Evolutionary conservation across 2,888 invertebrate genomes (phyloP).

Genomic region (Melangyna quadrimaculata): DNA sequence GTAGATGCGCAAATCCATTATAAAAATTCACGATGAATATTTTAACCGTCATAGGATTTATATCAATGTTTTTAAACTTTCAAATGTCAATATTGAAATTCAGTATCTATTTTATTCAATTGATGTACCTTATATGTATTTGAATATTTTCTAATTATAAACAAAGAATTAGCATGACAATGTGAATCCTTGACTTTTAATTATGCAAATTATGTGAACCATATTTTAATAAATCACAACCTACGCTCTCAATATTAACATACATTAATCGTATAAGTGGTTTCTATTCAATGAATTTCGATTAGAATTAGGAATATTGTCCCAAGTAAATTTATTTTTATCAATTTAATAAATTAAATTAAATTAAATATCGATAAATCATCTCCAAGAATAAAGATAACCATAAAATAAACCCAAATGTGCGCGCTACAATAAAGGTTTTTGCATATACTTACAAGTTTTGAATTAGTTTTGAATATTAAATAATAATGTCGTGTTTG

Average conservation of each 20-base stretch:
- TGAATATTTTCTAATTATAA: constrained; percentile 1
- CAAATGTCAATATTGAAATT: background rate
- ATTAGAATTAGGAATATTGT: constrained; percentile 1
- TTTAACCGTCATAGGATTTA: background rate
- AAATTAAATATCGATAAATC: constrained; percentile 35
- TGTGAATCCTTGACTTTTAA: constrained; percentile 34
- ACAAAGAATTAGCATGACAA: background rate
- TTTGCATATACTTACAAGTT: constrained; percentile 26
- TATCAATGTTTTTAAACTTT: background rate
- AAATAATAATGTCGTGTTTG: background rate
- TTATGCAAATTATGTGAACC: background rate
- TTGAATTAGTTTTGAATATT: constrained; percentile 1
- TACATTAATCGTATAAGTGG: too few relatives aligned
- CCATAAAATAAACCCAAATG: background rate
- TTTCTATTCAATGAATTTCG: constrained; percentile 1
- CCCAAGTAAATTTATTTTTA: background rate
- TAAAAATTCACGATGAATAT: background rate
- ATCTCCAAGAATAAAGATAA: background rate
- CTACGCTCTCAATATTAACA: constrained; percentile 16
- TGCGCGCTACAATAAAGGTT: background rate
- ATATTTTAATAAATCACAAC: constrained; percentile 39
- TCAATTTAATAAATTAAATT: constrained; percentile 16
- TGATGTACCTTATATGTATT: background rate
- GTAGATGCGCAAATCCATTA: background rate
- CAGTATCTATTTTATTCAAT: background rate